These are phyloP conservation scores for Rambutsinella grinnellia DNA, from an alignment of 2,888 invertebrate species.

Conservation along the genomic window DNA sequence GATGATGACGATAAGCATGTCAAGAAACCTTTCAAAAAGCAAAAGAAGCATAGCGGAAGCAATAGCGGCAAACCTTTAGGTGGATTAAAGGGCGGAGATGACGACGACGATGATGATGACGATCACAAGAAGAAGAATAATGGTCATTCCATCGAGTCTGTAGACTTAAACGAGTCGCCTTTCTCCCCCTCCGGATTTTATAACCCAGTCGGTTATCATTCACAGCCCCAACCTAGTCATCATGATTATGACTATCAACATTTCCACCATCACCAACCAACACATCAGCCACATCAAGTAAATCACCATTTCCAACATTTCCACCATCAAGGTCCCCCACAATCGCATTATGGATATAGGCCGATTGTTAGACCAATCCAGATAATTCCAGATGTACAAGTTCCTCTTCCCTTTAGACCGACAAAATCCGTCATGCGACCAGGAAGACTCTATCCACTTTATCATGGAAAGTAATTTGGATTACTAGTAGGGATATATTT, in stretches of 20 bases:
- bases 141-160: not conserved
- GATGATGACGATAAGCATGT: constrained; percentile 5
- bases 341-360: constrained; percentile 11
- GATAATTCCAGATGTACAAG: constrained; percentile 16
- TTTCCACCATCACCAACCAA: not conserved
- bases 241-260: constrained; percentile 9
- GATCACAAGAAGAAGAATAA: constrained; percentile 9
- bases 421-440: constrained; percentile 22
- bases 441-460: constrained; percentile 37
- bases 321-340: too few species aligned
- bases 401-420: constrained; percentile 3
- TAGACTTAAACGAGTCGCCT: not conserved
- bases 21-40: constrained; percentile 5
- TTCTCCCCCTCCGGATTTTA: not conserved
- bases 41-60: not conserved
- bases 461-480: constrained; percentile 7
- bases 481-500: too few species aligned
- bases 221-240: not conserved
- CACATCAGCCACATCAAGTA: not conserved
- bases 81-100: constrained; percentile 10
- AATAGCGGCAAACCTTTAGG: not conserved
- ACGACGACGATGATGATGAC: constrained; percentile 30
- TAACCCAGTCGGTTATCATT: not conserved
- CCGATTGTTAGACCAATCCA: constrained; percentile 22
- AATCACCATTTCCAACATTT: too few species aligned